Base-by-base conservation (phyloP, 35 echinoderm and acorn worm species). In the Strongylocentrotus purpuratus region DNA sequence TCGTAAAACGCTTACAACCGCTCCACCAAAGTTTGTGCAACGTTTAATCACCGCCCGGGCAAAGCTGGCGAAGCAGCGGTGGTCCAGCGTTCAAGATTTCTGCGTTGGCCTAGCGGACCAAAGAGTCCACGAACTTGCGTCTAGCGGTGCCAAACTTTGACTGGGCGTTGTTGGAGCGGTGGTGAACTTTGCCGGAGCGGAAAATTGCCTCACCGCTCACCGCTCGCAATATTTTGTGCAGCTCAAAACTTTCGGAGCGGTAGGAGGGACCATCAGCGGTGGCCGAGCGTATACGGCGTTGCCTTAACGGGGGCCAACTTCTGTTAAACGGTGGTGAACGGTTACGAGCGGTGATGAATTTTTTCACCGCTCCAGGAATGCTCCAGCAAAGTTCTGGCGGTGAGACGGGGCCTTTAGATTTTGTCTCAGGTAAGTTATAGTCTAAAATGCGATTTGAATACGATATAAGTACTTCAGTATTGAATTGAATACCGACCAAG, bases 161-260 rank as follows among this genome's bases (percentile, higher is more conserved):
- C 87, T 89, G 87, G 87, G 87, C 87, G 87, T 89, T 89, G 87
- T 89, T 89, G 87, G 87, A 88, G 87, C 31, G 87, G 87, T 88
- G 87, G 87, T 88, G 31, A 88, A 88, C 87, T 71, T 71, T 71
- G 61, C 20, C 61, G 61, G 61, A 78, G 65, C 65, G 65, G 65
- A 78, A 78, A 78, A 78, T 78, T 41, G 35, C 86, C 86, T n/a
- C n/a, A n/a, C n/a, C n/a, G n/a, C n/a, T 88, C 86, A 88, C 86
- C 86, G 86, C 86, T 88, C 86, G 32, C 86, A 88, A 88, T 88
- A 88, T 88, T 88, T 88, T 88, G 86, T 88, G 86, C 86, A 88
- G 86, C 86, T 88, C 86, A 88, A 88, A 88, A 88, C 25, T 88
- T 88, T 88, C 32, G 86, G 86, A 88, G 86, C 86, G 28, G 86